These are phyloP conservation scores for Nebria ingens DNA, from an alignment of 1,140 invertebrate genomes.

Conservation along the genomic window DNA sequence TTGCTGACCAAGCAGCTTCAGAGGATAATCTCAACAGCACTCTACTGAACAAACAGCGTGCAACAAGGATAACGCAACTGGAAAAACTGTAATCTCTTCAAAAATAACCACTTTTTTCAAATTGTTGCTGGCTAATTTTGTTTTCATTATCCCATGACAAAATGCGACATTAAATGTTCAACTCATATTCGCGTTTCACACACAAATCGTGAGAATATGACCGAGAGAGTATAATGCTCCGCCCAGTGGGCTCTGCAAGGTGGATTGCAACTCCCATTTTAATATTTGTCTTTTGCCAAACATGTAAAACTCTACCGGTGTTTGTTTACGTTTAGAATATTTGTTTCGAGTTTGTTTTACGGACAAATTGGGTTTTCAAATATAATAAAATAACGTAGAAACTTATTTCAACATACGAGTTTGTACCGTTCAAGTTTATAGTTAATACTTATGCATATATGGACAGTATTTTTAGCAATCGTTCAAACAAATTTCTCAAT, in stretches of 20 bases:
- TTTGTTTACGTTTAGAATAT: not conserved
- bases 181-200: not conserved
- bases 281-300: not conserved
- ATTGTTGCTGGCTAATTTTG: not conserved
- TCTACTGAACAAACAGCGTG: not conserved
- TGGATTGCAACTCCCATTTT: not conserved
- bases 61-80: not conserved
- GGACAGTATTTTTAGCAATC: no score
- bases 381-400: no score
- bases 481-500: no score
- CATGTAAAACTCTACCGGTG: not conserved
- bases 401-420: no score
- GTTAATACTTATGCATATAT: no score
- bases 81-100: not conserved
- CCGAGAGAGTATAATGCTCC: no score
- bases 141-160: not conserved
- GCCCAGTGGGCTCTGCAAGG: not conserved
- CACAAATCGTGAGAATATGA: no score
- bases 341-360: not conserved
- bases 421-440: no score
- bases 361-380: not conserved
- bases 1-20: not conserved
- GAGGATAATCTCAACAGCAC: not conserved
- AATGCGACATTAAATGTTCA: not conserved
- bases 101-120: not conserved